Evolutionary conservation across 2,888 invertebrate species (phyloP).

Genomic region (Zonitis immaculata): DNA sequence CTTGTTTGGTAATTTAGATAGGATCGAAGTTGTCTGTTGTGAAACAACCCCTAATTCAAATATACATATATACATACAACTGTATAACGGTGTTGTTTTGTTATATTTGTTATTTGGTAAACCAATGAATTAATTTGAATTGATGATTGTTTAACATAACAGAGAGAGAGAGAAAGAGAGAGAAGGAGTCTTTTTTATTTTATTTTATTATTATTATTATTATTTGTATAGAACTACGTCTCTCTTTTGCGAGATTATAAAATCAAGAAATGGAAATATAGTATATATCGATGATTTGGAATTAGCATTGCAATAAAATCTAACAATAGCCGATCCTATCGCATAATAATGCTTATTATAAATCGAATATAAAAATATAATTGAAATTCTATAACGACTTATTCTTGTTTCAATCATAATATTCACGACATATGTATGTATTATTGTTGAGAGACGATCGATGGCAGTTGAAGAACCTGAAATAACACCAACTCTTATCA

Average conservation of each 20-base stretch:
- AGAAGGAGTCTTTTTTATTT: too few species aligned
- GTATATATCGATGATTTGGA: too few species aligned
- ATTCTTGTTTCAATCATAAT: constrained; percentile 1
- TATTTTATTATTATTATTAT: too few species aligned
- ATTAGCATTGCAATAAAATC: neutral
- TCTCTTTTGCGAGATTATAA: too few species aligned
- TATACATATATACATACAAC: too few species aligned
- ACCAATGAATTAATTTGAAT: neutral
- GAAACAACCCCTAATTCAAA: constrained; percentile 36
- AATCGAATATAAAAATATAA: neutral
- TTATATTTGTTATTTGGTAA: neutral
- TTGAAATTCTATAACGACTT: neutral
- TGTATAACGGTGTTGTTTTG: constrained; percentile 4
- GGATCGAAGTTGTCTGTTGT: constrained; percentile 43
- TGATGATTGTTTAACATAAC: neutral
- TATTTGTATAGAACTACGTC: too few species aligned
- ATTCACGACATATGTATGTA: too few species aligned
- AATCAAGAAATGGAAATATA: too few species aligned
- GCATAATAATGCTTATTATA: too few species aligned
- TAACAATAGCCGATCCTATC: neutral
- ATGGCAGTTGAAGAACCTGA: constrained; percentile 1
- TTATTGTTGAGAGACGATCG: too few species aligned
- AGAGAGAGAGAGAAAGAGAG: neutral
- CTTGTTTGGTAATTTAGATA: constrained; percentile 42
- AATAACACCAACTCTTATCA: too few species aligned